A percentile compares a stretch with the other conserved stretches of the same genome.
Conservation (phyloP, 2,113 vertebrate genomes). For the Aspidoscelis tigris region DNA sequence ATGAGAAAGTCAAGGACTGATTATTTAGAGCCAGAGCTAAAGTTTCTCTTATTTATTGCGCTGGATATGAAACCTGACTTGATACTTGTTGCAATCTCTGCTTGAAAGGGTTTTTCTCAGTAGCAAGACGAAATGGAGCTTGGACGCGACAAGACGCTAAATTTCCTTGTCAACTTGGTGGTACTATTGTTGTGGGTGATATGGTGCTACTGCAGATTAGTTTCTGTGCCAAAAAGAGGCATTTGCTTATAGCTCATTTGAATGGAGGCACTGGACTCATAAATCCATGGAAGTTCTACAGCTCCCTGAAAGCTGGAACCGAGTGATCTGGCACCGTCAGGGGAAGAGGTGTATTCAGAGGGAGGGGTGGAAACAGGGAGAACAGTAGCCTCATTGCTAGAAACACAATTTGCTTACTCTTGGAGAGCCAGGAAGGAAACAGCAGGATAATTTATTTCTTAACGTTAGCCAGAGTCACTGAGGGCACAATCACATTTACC, state of each 20-base stretch:
- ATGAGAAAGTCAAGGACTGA: not conserved
- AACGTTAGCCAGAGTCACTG: not conserved
- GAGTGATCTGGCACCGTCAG: not conserved
- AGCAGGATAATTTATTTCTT: not conserved
- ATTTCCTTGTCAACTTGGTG: slow-evolving; percentile 24
- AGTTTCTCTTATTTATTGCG: slow-evolving; percentile 4
- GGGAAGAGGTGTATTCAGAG: not conserved
- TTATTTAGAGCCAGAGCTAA: not conserved
- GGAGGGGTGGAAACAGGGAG: not conserved
- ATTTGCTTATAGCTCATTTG: slow-evolving; percentile 14
- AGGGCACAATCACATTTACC: not conserved
- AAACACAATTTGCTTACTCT: not conserved
- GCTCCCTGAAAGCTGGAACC: slow-evolving; percentile 10
- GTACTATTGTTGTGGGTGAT: slow-evolving; percentile 9
- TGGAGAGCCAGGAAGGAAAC: not conserved
- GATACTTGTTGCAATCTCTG: not conserved
- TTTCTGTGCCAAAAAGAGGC: not conserved
- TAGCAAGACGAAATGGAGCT: not conserved
- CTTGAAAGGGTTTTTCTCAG: slow-evolving; percentile 18
- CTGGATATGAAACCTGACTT: not conserved
- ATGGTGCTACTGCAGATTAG: slow-evolving; percentile 5
- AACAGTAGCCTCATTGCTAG: not conserved
- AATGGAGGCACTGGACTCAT: not conserved
- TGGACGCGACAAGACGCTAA: slow-evolving; percentile 2
- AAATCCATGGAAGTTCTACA: slow-evolving; percentile 15